Evolutionary conservation across 2,888 invertebrate species (phyloP).

Genomic region (Flexamia atlantica): DNA sequence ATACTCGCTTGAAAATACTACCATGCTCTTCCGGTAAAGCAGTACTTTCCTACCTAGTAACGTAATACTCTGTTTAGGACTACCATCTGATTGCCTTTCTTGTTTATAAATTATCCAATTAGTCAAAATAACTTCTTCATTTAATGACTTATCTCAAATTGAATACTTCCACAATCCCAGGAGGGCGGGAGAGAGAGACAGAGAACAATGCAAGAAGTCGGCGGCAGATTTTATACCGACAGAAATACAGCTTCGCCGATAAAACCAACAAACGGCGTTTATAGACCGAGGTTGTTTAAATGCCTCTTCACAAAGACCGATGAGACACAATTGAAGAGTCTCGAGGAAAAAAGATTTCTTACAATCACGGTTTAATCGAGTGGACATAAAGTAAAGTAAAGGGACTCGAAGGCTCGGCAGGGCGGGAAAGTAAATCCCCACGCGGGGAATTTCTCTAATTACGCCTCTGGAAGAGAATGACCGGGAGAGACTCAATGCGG

Average conservation of each 20-base stretch:
- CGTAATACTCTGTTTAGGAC: too few species aligned
- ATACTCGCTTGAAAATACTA: too few species aligned
- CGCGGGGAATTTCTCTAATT: constrained; percentile 36
- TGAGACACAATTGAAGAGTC: constrained; percentile 41
- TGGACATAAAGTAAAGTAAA: constrained; percentile 36
- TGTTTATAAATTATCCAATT: too few species aligned
- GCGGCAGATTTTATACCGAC: background rate
- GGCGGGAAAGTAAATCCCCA: constrained; percentile 35
- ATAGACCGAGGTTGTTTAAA: constrained; percentile 38
- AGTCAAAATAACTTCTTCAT: too few species aligned
- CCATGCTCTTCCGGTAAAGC: too few species aligned
- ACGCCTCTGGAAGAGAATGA: background rate
- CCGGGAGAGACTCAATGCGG: background rate
- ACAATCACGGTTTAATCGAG: constrained; percentile 37
- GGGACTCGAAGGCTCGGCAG: background rate
- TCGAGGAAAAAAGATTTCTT: constrained; percentile 46
- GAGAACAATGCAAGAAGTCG: background rate
- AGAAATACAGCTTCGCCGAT: constrained; percentile 4
- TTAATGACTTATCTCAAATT: too few species aligned
- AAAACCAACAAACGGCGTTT: constrained; percentile 37
- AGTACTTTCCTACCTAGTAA: too few species aligned
- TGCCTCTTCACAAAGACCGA: constrained; percentile 43
- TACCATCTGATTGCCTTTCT: too few species aligned
- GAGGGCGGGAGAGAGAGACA: background rate
- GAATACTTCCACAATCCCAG: background rate